Percentiles rank a stretch among this genome's conserved stretches.
Evolutionary conservation across 2,888 invertebrate species (phyloP).

Genomic region (Dione vanillae): DNA sequence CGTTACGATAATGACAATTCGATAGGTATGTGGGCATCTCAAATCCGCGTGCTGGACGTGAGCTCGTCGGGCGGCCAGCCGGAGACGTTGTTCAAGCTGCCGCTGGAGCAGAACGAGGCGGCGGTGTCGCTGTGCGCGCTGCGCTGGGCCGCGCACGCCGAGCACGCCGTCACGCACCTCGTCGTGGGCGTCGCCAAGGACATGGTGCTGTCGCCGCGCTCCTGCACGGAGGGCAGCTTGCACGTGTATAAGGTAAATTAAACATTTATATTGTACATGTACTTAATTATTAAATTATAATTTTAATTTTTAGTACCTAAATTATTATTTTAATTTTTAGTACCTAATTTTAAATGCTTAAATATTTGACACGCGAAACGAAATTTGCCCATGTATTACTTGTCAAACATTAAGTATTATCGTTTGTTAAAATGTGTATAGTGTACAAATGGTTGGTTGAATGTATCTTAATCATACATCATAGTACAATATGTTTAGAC

Average conservation of each 20-base stretch:
- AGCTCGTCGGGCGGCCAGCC: conserved; percentile 85
- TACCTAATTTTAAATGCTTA: too few species aligned
- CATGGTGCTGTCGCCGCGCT: conserved; percentile 93
- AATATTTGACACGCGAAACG: too few species aligned
- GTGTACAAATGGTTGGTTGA: too few species aligned
- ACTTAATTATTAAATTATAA: too few species aligned
- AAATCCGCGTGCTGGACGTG: conserved; percentile 94
- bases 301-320: too few species aligned
- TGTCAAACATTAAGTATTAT: too few species aligned
- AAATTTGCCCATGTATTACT: too few species aligned
- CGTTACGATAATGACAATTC: conserved; percentile 6
- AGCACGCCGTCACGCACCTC: conserved; percentile 78
- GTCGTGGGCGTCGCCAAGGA: conserved; percentile 97
- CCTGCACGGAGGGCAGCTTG: conserved; percentile 92
- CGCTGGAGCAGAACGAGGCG: conserved; percentile 98
- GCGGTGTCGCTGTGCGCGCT: conserved; percentile 94
- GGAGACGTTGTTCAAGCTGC: conserved; percentile 89
- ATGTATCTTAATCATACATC: too few species aligned
- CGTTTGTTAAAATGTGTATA: too few species aligned
- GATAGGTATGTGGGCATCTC: conserved; percentile 96
- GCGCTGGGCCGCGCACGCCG: conserved; percentile 87
- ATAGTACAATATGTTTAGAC: too few species aligned
- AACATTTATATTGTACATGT: too few species aligned
- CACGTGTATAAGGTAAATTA: conserved; percentile 90
- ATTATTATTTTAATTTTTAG: too few species aligned